Evolutionary conservation across 2,113 vertebrate species (phyloP), one percentile per base, ranked within the genome.

Genomic region (Rostratula benghalensis): DNA sequence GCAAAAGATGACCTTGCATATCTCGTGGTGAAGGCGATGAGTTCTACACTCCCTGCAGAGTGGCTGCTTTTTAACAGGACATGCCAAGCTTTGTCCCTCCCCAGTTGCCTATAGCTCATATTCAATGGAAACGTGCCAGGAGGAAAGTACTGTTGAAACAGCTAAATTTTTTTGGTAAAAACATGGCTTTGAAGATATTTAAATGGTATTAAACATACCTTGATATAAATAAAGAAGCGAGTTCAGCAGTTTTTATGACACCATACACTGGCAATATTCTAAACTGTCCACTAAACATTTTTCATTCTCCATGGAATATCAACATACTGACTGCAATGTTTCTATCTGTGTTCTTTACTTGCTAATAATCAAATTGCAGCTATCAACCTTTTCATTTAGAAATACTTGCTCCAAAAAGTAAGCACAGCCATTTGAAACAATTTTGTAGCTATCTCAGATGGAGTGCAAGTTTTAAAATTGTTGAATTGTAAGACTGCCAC

Each of bases 311-410:
- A 35, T 82, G 77, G 92, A 90, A 94, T 96, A 95, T 89, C 95
- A 91, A 35, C 67, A 92, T 67, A 82, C 89, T 73, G 70, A 93
- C 92, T 94, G 60, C 63, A 95, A 77, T 96, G 91, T 92, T 94
- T 94, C 89, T 90, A 13, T 93, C 64, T 60, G 24, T 53, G 53
- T 91, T 96, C 94, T 93, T 95, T 85, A 91, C 90, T 93, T 91
- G 84, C 64, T 97, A 95, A 97, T 97, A 95, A 95, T 92, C 94
- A 97, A 96, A 97, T 94, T 96, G 95, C 88, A 95, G 79, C 74
- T 84, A 95, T 96, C 95, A 92, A 94, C 93, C 95, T 95, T 97
- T 97, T 97, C 87, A 94, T 97, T 95, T 94, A 91, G 80, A 95
- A 81, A 74, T 53, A 87, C 74, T 85, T 94, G 80, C 85, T 96